Evolutionary conservation across 2,888 invertebrate genomes (phyloP).

Genomic region (Nomada ruficornis): DNA sequence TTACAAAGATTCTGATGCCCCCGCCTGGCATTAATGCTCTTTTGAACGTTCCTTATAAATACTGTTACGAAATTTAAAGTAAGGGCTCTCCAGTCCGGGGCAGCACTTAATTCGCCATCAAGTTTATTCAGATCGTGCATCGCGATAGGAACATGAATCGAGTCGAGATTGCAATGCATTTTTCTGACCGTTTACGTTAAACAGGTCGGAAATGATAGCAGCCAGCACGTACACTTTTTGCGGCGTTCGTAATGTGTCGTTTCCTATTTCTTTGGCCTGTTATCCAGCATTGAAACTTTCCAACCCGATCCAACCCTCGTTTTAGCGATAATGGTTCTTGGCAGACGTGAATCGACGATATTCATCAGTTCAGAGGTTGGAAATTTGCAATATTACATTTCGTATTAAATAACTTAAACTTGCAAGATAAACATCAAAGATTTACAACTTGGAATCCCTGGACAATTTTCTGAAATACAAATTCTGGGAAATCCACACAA

Average conservation of each 20-base stretch:
- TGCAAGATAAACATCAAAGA: not conserved
- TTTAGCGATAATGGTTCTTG: not conserved
- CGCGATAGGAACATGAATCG: conserved; percentile 20
- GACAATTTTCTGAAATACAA: no score
- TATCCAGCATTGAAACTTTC: not conserved
- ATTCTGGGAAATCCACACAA: not conserved
- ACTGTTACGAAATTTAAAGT: not conserved
- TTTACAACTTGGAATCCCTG: no score
- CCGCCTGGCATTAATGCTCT: not conserved
- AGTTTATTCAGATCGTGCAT: not conserved
- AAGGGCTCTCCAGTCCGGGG: no score
- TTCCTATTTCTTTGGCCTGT: not conserved
- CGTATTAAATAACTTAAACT: not conserved
- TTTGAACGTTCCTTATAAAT: not conserved
- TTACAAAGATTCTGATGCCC: conserved; percentile 20
- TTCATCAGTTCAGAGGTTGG: not conserved
- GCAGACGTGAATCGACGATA: not conserved
- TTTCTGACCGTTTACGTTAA: conserved; percentile 64
- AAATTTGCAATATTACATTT: not conserved
- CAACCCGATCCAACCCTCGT: not conserved
- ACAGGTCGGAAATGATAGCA: conserved; percentile 62
- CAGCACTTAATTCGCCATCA: no score
- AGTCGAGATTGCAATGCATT: conserved; percentile 40
- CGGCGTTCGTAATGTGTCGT: not conserved
- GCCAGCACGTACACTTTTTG: conserved; percentile 4